Evolutionary conservation across 2,113 vertebrate species (phyloP), one percentile per base, ranked within the genome.

Genomic region (Myotis davidii): DNA sequence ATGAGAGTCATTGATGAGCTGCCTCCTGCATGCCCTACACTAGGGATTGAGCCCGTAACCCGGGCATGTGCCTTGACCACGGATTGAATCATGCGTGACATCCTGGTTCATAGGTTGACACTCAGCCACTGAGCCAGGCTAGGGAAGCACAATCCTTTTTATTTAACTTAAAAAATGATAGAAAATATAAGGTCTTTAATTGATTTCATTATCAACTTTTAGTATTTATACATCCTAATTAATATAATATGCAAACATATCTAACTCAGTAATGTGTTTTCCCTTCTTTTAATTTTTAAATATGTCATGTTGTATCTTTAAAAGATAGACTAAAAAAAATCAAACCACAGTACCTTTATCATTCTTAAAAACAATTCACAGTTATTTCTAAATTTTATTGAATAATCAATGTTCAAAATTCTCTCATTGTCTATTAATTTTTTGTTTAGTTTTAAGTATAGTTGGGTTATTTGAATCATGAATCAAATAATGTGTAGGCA

Each of bases 391-490:
- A 85, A 23, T 84, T 37, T 84, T 6, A 76, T 27, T 3, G 42
- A 64, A 13, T 87, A 77, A 10, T 52, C 20, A n/a, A 0, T 73
- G 12, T 88, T 85, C 4, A 85, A 10, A 90, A 70, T 92, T 69
- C 25, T 10, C 23, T 88, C 0, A 8, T 70, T 34, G 59, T 85
- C 52, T 91, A 27, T 67, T 70, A 61, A 8, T 73, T 85, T 42
- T 77, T 77, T 92, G 10, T 52, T 65, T 61, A 91, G 76, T 88
- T 69, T 93, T 73, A 70, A 85, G 48, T 39, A 82, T 82, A 65
- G 67, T 48, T 90, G 39, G 17, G 37, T 87, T 84, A 93, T 87
- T 88, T 9, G 29, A 34, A 59, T 84, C 48, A 72, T 39, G 65
- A 76, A 10, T 14, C 64, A 79, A 90, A 39, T 45, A 77, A 65